A percentile compares a stretch with the other conserved stretches of the same genome.
Conservation (phyloP, 2,113 vertebrate genomes). For the Bostrychus sinensis region DNA sequence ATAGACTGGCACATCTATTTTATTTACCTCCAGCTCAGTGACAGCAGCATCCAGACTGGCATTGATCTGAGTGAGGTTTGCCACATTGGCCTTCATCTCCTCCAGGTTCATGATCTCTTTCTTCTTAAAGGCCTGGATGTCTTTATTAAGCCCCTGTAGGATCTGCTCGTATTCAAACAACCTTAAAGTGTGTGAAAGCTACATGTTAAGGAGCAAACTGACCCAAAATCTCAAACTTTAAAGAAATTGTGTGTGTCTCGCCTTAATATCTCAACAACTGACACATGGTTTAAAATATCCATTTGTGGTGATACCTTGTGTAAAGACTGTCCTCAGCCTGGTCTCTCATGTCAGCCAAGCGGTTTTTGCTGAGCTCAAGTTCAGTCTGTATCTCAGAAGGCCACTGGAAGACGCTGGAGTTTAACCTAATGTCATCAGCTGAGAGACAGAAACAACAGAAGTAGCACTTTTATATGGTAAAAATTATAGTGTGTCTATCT, state of each 20-base stretch:
- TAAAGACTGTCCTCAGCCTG: slow-evolving; percentile 74
- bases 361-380: slow-evolving; percentile 76
- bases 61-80: slow-evolving; percentile 80
- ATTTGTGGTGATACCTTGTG: slow-evolving; percentile 81
- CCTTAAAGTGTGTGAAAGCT: no score
- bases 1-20: neutral
- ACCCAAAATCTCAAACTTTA: no score
- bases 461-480: neutral
- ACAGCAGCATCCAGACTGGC: slow-evolving; percentile 79
- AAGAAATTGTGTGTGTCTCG: neutral
- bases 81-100: slow-evolving; percentile 85
- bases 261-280: no score
- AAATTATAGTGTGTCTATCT: no score
- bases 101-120: slow-evolving; percentile 77
- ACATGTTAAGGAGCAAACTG: neutral
- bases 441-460: slow-evolving; percentile 8
- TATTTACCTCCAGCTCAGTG: slow-evolving; percentile 84
- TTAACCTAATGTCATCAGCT: slow-evolving; percentile 88
- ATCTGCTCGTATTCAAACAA: slow-evolving; percentile 75
- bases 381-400: slow-evolving; percentile 79
- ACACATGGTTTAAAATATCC: neutral
- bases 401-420: slow-evolving; percentile 86
- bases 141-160: slow-evolving; percentile 76
- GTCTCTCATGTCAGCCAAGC: slow-evolving; percentile 64
- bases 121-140: slow-evolving; percentile 84